Percentiles rank a stretch among this genome's conserved stretches.
phyloP scores from a whole-genome alignment of 2,113 vertebrate species.

The Ptyas mucosa region DNA sequence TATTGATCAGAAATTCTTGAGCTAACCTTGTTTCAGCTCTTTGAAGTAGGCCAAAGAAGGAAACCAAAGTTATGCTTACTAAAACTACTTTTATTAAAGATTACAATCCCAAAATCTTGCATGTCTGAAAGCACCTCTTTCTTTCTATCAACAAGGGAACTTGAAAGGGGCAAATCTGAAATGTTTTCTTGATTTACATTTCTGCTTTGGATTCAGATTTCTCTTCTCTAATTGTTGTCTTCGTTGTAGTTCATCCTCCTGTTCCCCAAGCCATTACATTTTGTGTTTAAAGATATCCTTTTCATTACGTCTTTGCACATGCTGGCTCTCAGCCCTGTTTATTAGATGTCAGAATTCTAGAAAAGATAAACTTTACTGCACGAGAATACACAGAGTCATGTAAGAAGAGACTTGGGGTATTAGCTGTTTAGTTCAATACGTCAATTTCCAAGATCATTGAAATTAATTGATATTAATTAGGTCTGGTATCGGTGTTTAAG shows the following conservation, averaged over 20 bases:
- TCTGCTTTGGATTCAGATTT: neutral
- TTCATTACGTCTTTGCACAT: neutral
- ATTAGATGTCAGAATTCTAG: neutral
- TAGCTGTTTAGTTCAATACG: neutral
- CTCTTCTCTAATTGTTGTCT: neutral
- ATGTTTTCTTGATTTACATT: neutral
- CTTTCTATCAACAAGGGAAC: neutral
- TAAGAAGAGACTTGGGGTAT: neutral
- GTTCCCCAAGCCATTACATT: neutral
- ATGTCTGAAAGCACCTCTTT: neutral
- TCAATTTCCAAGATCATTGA: neutral
- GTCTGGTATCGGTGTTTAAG: neutral
- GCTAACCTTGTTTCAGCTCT: neutral
- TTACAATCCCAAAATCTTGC: neutral
- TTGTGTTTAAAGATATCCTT: neutral
- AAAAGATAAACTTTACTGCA: neutral
- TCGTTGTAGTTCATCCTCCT: neutral
- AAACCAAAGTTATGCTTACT: neutral
- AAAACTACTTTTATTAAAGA: neutral
- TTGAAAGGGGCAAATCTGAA: neutral
- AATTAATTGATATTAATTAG: neutral
- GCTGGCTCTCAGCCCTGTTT: neutral
- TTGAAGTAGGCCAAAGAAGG: neutral
- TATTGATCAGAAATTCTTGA: neutral
- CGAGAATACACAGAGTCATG: neutral